These are phyloP conservation scores for Crepidodera aurea DNA, from an alignment of 2,888 invertebrate genomes.

Conservation along the genomic window DNA sequence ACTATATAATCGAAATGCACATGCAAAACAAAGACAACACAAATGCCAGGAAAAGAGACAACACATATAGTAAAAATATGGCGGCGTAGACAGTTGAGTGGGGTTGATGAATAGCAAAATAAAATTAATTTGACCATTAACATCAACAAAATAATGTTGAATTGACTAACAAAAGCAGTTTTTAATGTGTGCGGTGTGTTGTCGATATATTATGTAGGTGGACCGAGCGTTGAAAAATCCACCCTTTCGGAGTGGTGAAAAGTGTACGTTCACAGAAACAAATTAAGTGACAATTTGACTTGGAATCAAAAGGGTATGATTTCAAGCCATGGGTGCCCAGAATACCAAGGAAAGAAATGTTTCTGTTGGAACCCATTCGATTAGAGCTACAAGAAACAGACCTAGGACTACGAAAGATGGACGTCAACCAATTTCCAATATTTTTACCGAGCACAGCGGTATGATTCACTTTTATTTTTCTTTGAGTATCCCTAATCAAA, in stretches of 20 bases:
- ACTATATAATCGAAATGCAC: conserved; percentile 68
- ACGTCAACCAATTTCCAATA: conserved; percentile 85
- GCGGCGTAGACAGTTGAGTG: conserved; percentile 58
- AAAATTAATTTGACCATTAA: conserved; percentile 48
- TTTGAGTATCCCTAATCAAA: conserved; percentile 2
- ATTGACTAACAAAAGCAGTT: conserved; percentile 38
- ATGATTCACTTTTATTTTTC: conserved; percentile 59
- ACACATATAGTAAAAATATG: conserved; percentile 52
- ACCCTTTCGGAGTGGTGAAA: conserved; percentile 56
- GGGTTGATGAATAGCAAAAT: conserved; percentile 56
- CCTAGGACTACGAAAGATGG: conserved; percentile 82
- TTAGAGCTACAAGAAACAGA: conserved; percentile 78
- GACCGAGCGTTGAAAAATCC: conserved; percentile 37
- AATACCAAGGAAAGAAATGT: conserved; percentile 90
- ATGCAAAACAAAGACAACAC: conserved; percentile 58
- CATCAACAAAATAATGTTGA: conserved; percentile 48
- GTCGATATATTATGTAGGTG: conserved; percentile 49
- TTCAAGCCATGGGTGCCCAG: conserved; percentile 86
- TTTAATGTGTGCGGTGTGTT: conserved; percentile 39
- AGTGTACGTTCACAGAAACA: conserved; percentile 50
- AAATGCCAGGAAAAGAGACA: conserved; percentile 40
- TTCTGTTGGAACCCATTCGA: conserved; percentile 73
- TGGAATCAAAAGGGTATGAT: conserved; percentile 60
- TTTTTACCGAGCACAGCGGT: conserved; percentile 96
- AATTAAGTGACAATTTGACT: conserved; percentile 56